Percentiles rank a stretch among this genome's conserved stretches.
Conservation (phyloP, 2,797 vertebrate species). For the Syngnathus acus region DNA sequence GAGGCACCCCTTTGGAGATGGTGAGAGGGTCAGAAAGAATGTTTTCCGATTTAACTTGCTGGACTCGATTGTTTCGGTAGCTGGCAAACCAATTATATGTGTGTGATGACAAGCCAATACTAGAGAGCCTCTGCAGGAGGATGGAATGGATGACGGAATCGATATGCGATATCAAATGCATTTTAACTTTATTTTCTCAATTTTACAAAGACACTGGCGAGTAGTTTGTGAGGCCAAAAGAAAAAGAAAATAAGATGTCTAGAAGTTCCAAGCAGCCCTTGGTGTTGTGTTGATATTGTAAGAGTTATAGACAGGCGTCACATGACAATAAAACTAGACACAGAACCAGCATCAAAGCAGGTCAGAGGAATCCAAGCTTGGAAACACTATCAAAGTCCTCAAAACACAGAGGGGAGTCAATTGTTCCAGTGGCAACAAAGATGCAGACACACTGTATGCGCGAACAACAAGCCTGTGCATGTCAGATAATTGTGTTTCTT, state of each 20-base stretch:
- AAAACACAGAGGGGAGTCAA: constrained; percentile 50
- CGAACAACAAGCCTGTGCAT: constrained; percentile 9
- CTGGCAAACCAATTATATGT: no score
- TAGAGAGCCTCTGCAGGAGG: no score
- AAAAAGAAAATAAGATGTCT: constrained; percentile 38
- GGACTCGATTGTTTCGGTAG: no score
- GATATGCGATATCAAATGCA: no score
- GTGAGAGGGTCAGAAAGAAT: no score
- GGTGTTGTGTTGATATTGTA: constrained; percentile 27
- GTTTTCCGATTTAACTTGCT: no score
- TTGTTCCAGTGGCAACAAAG: constrained; percentile 30
- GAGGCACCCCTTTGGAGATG: no score
- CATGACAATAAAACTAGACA: constrained; percentile 58
- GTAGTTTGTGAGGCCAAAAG: constrained; percentile 19
- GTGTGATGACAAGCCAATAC: no score
- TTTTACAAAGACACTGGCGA: constrained; percentile 9
- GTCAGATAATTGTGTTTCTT: constrained; percentile 21
- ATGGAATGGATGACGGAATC: no score
- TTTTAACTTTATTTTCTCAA: no score
- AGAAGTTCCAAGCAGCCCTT: constrained; percentile 25
- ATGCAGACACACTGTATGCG: constrained; percentile 1
- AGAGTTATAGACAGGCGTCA: constrained; percentile 10
- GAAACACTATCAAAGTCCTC: constrained; percentile 57
- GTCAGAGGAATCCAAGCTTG: constrained; percentile 60
- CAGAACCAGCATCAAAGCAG: constrained; percentile 56